Base-by-base conservation (phyloP, 1,140 invertebrate species). In the Euwallacea similis region DNA sequence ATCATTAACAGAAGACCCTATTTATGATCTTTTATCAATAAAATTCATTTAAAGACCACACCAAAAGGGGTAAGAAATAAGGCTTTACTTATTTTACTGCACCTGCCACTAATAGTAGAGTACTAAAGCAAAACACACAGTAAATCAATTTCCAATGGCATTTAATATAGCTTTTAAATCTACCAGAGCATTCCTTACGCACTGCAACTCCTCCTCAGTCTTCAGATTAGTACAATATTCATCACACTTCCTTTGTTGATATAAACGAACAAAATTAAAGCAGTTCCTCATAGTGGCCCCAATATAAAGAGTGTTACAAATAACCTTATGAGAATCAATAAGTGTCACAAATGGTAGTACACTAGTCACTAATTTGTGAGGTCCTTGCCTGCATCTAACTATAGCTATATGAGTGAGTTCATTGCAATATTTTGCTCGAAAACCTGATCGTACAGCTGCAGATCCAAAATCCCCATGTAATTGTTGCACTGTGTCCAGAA, bases 251-350 rank as follows among this genome's bases (percentile, higher is more conserved):
- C 83, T 80, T 69, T 84, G 84, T 76, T 91, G 90, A 79, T 90
- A 85, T 69, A 84, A 87, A 77, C 88, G 82, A 58, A 93, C 86
- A 78, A 90, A 91, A 74, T 87, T 85, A 78, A 90, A 92, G 82
- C 91, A 91, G 64, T 93, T 88, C 79, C 88, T 90, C 21, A 93
- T 83, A 9, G 91, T 91, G n/a, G 90, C 91, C 55, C 91, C 90
- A 1, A 87, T 83, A 77, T 92, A 91, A 13, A 92, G 79, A 50
- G 87, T 91, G 62, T 85, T 86, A 42, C 91, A 76, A 58, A 78
- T 82, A 1, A 90, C 87, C n/a, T 83, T 78, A 66, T 86, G 83
- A 43, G 86, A 85, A 13, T 85, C 87, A 50, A 93, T 82, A 76
- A 86, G 81, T 46, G 83, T 89, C 55, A 93, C 85, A 72, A 87